A percentile compares a stretch with the other conserved stretches of the same genome.
These are phyloP conservation scores for Bryconaethiops microstoma DNA, from an alignment of 2,797 vertebrate genomes.

Conservation along the genomic window DNA sequence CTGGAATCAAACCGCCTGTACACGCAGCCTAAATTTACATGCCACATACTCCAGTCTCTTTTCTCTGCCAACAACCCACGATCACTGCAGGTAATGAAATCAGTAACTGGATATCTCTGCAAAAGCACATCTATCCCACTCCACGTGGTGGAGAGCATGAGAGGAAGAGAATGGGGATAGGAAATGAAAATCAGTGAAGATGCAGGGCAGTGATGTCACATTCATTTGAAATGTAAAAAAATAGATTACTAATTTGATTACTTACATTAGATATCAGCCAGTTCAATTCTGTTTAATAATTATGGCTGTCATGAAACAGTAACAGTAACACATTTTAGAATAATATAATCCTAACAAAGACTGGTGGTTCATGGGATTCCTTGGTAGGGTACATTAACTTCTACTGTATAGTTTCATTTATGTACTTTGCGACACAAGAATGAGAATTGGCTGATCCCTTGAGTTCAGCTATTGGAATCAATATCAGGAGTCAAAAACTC, in stretches of 20 bases:
- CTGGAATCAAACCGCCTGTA: conserved; percentile 67
- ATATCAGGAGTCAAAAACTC: background rate
- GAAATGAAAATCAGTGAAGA: conserved; percentile 77
- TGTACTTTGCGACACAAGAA: background rate
- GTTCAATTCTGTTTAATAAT: background rate
- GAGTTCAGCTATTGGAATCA: background rate
- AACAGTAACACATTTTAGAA: background rate
- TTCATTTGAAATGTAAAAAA: background rate
- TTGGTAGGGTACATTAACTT: background rate
- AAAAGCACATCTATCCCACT: conserved; percentile 59
- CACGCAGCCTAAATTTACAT: conserved; percentile 39
- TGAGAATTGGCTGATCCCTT: background rate
- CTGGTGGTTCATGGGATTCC: too few relatives aligned
- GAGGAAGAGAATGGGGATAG: conserved; percentile 58
- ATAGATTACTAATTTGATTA: background rate
- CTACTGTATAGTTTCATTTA: background rate
- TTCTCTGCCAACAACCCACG: background rate
- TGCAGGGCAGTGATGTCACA: conserved; percentile 24
- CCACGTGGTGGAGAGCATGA: conserved; percentile 68
- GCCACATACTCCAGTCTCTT: conserved; percentile 9
- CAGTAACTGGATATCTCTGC: conserved; percentile 53
- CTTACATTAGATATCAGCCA: background rate
- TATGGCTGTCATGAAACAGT: background rate
- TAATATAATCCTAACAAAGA: too few relatives aligned
- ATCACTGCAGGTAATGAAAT: conserved; percentile 35